These are phyloP conservation scores for Bombus difficillimus DNA, from an alignment of 1,140 invertebrate species.

Conservation along the genomic window DNA sequence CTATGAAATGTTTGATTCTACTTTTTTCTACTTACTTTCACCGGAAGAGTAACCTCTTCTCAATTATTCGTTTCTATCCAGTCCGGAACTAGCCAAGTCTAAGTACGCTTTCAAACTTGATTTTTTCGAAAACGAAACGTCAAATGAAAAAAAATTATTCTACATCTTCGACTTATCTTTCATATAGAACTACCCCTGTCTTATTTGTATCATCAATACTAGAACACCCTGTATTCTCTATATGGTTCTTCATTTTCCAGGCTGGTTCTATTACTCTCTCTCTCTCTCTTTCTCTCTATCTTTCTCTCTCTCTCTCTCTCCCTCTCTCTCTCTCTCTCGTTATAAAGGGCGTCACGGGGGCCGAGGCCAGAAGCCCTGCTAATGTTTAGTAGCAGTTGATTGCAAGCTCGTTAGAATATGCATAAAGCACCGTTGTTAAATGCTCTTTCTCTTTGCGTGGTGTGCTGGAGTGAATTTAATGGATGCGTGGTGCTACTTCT, in stretches of 20 bases:
- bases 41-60: too few species aligned
- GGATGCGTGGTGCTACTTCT: conserved; percentile 26
- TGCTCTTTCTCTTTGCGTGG: conserved; percentile 58
- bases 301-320: not conserved
- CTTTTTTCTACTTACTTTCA: too few species aligned
- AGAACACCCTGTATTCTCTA: not conserved
- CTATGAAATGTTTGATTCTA: too few species aligned
- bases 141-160: not conserved
- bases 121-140: too few species aligned
- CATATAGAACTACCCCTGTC: too few species aligned
- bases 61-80: too few species aligned
- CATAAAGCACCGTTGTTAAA: conserved; percentile 68
- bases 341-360: conserved; percentile 53
- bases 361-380: conserved; percentile 54
- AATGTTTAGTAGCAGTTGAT: conserved; percentile 70
- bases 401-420: conserved; percentile 70
- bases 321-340: not conserved
- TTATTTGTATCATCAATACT: too few species aligned
- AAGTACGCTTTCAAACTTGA: too few species aligned
- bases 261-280: not conserved
- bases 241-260: not conserved
- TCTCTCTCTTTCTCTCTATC: not conserved
- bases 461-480: conserved; percentile 52
- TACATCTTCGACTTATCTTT: not conserved
- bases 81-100: too few species aligned